A percentile compares a stretch with the other conserved stretches of the same genome.
Evolutionary conservation across 2,113 vertebrate genomes (phyloP).

Genomic region (Dolichallabes microphthalmus): DNA sequence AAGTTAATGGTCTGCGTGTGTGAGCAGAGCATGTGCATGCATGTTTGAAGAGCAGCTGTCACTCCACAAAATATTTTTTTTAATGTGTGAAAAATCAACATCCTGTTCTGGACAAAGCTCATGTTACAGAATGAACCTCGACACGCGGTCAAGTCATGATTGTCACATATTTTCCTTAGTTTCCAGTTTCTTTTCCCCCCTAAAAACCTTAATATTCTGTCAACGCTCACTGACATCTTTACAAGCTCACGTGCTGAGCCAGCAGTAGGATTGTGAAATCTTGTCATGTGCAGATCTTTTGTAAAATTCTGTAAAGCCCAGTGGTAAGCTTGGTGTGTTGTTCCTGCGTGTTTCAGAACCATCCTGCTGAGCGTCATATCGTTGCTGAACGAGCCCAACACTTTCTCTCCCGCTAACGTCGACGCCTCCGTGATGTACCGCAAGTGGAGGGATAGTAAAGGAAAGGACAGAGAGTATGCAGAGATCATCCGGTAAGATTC

Average conservation of each 20-base stretch:
- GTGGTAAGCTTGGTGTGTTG: background rate
- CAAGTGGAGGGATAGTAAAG: conserved; percentile 78
- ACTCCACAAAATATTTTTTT: background rate
- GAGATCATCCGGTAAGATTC: conserved; percentile 75
- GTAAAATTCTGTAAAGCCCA: background rate
- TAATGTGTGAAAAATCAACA: background rate
- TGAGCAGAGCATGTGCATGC: background rate
- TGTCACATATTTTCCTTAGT: too few relatives aligned
- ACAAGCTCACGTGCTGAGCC: background rate
- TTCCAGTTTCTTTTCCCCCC: background rate
- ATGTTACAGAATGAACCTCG: background rate
- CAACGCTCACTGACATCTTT: too few relatives aligned
- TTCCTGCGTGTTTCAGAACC: conserved; percentile 60
- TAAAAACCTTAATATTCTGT: background rate
- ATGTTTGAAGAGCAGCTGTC: conserved; percentile 34
- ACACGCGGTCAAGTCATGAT: background rate
- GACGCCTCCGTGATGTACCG: conserved; percentile 79
- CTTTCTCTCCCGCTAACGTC: conserved; percentile 77
- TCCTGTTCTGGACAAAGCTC: background rate
- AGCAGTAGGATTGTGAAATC: background rate
- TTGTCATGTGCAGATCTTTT: background rate
- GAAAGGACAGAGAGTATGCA: conserved; percentile 75
- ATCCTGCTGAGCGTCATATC: conserved; percentile 77
- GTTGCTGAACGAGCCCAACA: conserved; percentile 76
- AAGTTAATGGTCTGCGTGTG: conserved; percentile 17